These are phyloP conservation scores for Platycheirus rosarum DNA, from an alignment of 2,888 invertebrate genomes.

Conservation along the genomic window DNA sequence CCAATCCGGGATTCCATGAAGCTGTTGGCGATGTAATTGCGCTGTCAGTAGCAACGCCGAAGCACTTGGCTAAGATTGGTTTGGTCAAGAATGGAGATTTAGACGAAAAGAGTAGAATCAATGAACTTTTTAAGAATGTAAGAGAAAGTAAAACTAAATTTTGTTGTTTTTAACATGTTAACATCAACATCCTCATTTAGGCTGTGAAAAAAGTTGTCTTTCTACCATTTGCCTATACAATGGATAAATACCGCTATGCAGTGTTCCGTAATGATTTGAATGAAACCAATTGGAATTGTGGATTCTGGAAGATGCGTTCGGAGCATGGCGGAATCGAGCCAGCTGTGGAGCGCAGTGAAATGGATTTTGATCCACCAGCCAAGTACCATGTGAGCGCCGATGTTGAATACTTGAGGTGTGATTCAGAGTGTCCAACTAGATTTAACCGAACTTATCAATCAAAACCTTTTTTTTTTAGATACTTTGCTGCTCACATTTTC, in stretches of 20 bases:
- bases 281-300: slow-evolving; percentile 86
- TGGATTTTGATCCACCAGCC: slow-evolving; percentile 89
- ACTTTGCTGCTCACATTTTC: slow-evolving; percentile 90
- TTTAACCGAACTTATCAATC: too few relatives aligned
- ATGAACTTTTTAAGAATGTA: slow-evolving; percentile 85
- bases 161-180: too few relatives aligned
- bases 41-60: slow-evolving; percentile 87
- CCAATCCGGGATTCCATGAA: slow-evolving; percentile 86
- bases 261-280: slow-evolving; percentile 86
- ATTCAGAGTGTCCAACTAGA: neutral
- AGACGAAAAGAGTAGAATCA: slow-evolving; percentile 86
- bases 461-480: slow-evolving; percentile 82
- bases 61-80: slow-evolving; percentile 88
- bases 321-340: slow-evolving; percentile 87
- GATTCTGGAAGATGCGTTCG: slow-evolving; percentile 87
- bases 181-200: slow-evolving; percentile 58
- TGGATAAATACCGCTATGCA: slow-evolving; percentile 88
- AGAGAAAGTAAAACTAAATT: neutral
- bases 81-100: slow-evolving; percentile 85
- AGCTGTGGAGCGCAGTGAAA: slow-evolving; percentile 85
- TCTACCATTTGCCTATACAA: slow-evolving; percentile 87
- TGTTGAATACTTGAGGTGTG: slow-evolving; percentile 86
- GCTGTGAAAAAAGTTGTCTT: slow-evolving; percentile 87
- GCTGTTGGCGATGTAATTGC: slow-evolving; percentile 89
- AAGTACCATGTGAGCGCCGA: slow-evolving; percentile 89